phyloP scores from a whole-genome alignment of 1,140 invertebrate species.

The Rhagoletis zephyria region DNA sequence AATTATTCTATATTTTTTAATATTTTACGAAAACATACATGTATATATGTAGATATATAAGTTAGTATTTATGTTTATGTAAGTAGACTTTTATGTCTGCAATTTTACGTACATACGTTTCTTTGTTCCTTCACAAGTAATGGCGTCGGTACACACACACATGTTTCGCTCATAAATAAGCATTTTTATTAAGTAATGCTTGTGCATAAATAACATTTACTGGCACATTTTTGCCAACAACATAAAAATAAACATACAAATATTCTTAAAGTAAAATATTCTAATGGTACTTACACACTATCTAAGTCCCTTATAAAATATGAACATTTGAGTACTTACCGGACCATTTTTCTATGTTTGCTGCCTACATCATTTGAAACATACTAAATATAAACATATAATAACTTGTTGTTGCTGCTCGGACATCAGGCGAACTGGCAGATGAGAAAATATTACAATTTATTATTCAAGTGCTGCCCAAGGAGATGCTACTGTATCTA shows the following conservation, averaged over 20 bases:
- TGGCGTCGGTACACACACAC: background rate
- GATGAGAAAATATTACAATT: slow-evolving; percentile 8
- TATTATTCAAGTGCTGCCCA: background rate
- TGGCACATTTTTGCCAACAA: slow-evolving; percentile 1
- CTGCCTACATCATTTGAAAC: background rate
- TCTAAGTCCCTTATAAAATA: too few relatives aligned
- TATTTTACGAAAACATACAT: background rate
- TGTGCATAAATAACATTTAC: slow-evolving; percentile 35
- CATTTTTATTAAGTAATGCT: slow-evolving; percentile 44
- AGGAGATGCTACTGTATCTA: background rate
- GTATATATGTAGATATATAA: background rate
- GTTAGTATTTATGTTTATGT: background rate
- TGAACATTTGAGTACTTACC: background rate
- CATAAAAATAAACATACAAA: slow-evolving; percentile 4
- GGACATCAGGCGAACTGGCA: too few relatives aligned
- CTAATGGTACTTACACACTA: too few relatives aligned
- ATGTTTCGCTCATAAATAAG: slow-evolving; percentile 33
- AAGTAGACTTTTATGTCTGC: background rate
- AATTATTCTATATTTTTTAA: background rate
- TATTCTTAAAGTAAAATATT: too few relatives aligned
- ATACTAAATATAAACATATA: background rate
- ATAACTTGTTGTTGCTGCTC: background rate
- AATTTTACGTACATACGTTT: background rate
- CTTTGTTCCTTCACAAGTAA: background rate
- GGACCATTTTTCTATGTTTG: background rate